Conservation (phyloP, 2,888 invertebrate genomes). For the Aphrophora alni region DNA sequence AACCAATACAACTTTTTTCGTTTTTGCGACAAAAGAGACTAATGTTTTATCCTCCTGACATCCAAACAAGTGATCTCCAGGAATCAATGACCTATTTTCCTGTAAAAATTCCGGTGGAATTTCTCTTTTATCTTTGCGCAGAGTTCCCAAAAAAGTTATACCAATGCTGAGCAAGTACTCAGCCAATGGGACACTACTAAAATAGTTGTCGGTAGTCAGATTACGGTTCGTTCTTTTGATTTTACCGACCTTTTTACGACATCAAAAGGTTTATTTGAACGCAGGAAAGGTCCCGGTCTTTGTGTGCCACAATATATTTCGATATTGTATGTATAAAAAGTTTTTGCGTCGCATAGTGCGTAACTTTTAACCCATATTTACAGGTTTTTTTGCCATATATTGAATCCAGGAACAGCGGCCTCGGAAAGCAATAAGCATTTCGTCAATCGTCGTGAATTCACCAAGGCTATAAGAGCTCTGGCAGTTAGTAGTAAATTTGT, state of each 20-base stretch:
- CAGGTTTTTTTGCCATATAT: constrained; percentile 38
- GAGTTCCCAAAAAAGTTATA: not conserved
- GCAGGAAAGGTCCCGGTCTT: constrained; percentile 47
- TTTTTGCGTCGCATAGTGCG: constrained; percentile 25
- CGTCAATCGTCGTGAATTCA: constrained; percentile 39
- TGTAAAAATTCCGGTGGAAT: not conserved
- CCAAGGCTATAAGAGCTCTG: constrained; percentile 33
- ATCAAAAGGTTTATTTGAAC: constrained; percentile 50
- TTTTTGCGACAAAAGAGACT: constrained; percentile 36
- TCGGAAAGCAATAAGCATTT: constrained; percentile 40
- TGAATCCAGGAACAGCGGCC: constrained; percentile 33
- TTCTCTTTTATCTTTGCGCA: too few species aligned
- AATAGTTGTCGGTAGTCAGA: not conserved
- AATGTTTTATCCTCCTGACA: constrained; percentile 20
- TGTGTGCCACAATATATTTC: too few species aligned
- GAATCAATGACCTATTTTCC: not conserved
- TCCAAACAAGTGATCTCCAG: constrained; percentile 18
- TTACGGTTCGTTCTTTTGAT: too few species aligned
- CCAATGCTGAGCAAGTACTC: not conserved
- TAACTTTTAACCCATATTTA: constrained; percentile 40
- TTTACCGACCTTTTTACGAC: constrained; percentile 48
- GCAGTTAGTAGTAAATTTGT: constrained; percentile 31
- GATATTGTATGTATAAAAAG: too few species aligned
- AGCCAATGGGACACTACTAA: not conserved
- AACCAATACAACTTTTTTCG: constrained; percentile 38